A percentile compares a stretch with the other conserved stretches of the same genome.
Conservation (phyloP, 1,140 invertebrate genomes). For the Triops longicaudatus region DNA sequence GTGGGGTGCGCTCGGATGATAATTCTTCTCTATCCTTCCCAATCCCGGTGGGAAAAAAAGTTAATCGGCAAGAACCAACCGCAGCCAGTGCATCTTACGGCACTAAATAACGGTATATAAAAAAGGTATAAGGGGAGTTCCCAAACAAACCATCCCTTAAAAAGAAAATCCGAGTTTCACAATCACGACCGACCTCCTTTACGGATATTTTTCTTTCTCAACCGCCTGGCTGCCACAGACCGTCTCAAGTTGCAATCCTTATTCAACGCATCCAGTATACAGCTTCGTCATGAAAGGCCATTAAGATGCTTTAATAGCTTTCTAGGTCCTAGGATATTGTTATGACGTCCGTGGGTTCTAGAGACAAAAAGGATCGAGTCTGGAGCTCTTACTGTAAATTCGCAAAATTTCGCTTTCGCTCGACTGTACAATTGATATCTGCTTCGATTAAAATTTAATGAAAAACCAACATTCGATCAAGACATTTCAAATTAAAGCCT, state of each 20-base stretch:
- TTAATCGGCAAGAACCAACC: background rate
- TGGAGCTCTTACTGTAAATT: background rate
- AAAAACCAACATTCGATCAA: too few species aligned
- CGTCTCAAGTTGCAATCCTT: background rate
- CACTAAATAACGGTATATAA: background rate
- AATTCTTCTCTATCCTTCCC: background rate
- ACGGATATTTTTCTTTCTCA: conserved; percentile 8
- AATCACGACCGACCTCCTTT: conserved; percentile 14
- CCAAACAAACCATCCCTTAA: conserved; percentile 8
- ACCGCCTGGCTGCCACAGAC: background rate
- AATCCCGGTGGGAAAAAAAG: background rate
- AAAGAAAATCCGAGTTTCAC: conserved; percentile 8
- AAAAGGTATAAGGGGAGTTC: background rate
- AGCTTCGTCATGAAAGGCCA: conserved; percentile 14
- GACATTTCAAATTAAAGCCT: too few species aligned
- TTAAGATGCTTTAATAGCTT: conserved; percentile 9
- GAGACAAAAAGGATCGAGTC: background rate
- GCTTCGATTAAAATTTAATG: too few species aligned
- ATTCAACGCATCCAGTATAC: background rate
- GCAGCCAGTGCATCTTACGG: background rate
- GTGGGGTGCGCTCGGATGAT: background rate
- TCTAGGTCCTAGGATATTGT: conserved; percentile 15
- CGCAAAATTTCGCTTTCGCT: background rate
- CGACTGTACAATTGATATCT: too few species aligned
- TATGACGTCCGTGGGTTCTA: background rate